Percentiles rank a stretch among this genome's conserved stretches.
phyloP scores from a whole-genome alignment of 2,888 invertebrate species.

The Melitaea athalia region DNA sequence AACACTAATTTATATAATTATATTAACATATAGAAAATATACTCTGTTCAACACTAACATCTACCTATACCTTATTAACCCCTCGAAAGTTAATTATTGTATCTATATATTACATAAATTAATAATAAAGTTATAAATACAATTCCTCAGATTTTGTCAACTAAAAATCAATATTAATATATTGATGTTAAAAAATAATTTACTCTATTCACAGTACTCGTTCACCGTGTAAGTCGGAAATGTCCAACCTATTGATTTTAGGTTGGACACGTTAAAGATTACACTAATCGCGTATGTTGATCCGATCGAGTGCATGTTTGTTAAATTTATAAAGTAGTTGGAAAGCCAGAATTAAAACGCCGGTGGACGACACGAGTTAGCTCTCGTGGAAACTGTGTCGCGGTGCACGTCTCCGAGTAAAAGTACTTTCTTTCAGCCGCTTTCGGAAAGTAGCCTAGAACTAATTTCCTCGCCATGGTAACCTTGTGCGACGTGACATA shows the following conservation, averaged over 20 bases:
- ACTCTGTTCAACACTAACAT: no score
- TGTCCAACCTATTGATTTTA: neutral
- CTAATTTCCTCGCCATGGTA: constrained; percentile 71
- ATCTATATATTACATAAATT: no score
- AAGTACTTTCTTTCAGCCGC: constrained; percentile 81
- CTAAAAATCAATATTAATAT: neutral
- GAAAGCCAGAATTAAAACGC: constrained; percentile 56
- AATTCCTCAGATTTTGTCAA: neutral
- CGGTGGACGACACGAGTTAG: constrained; percentile 42
- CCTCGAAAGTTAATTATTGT: no score
- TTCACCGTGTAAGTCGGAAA: constrained; percentile 1
- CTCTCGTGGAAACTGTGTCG: constrained; percentile 78
- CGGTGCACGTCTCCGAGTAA: constrained; percentile 73
- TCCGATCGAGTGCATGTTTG: constrained; percentile 40
- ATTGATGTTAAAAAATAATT: neutral
- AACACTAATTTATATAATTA: no score
- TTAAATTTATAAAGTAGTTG: constrained; percentile 60
- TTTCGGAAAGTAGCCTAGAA: constrained; percentile 77
- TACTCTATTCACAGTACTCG: neutral
- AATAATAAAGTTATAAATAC: no score
- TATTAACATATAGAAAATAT: no score
- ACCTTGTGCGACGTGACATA: constrained; percentile 77
- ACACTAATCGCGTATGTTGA: constrained; percentile 20
- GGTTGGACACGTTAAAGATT: neutral
- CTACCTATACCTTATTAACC: no score